Conservation (phyloP, 1,140 invertebrate species). For the Zaprionus capensis region DNA sequence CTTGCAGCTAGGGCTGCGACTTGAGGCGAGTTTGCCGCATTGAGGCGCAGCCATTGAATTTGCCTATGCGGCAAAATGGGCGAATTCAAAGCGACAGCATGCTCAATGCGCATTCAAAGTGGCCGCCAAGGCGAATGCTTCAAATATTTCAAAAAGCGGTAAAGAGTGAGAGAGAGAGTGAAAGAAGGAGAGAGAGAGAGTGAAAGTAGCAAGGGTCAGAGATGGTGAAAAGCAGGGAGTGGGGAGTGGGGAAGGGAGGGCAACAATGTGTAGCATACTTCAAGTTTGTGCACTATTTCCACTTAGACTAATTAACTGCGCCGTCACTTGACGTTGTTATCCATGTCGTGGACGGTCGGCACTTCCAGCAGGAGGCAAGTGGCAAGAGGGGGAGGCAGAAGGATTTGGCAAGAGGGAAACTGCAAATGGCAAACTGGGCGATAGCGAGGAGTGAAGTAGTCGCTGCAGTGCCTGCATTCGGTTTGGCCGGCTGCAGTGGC, state of each 20-base stretch:
- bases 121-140: conserved; percentile 39
- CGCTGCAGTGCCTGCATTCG: conserved; percentile 11
- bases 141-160: conserved; percentile 19
- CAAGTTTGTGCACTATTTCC: conserved; percentile 77
- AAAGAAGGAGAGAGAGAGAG: conserved; percentile 33
- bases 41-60: conserved; percentile 9
- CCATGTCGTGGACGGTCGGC: conserved; percentile 38
- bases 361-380: background rate
- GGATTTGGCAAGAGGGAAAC: background rate
- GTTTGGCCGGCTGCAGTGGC: conserved; percentile 8
- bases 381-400: background rate
- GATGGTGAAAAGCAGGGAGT: background rate
- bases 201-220: conserved; percentile 45
- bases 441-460: background rate
- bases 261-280: conserved; percentile 63
- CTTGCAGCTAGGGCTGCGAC: background rate
- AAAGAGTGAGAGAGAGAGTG: conserved; percentile 11
- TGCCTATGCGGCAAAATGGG: conserved; percentile 14
- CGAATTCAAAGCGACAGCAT: conserved; percentile 39
- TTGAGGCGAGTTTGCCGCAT: background rate
- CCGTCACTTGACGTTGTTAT: conserved; percentile 67
- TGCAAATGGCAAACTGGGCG: background rate
- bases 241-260: conserved; percentile 23
- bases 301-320: conserved; percentile 81
- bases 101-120: conserved; percentile 68